These are phyloP conservation scores for Myotis davidii DNA, from an alignment of 2,113 vertebrate species.

Conservation along the genomic window DNA sequence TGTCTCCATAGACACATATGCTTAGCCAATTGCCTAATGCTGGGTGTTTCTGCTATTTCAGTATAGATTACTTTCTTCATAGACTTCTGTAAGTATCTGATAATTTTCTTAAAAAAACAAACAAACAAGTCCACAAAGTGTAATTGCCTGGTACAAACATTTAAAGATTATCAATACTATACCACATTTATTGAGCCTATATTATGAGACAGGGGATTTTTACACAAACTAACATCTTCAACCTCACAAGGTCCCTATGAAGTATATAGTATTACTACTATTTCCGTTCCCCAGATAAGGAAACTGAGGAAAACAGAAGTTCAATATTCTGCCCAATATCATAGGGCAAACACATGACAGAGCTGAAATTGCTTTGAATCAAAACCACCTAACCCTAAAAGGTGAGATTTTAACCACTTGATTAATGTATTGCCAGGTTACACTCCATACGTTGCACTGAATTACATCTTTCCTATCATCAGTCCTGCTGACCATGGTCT, in stretches of 20 bases:
- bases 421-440: not conserved
- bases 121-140: not conserved
- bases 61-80: not conserved
- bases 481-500: not conserved
- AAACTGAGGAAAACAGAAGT: not conserved
- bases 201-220: not conserved
- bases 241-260: not conserved
- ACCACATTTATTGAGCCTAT: not conserved
- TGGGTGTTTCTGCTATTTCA: not conserved
- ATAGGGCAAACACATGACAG: not conserved
- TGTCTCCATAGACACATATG: not conserved
- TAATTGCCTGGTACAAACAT: not conserved
- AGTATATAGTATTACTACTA: not conserved
- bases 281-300: not conserved
- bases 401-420: not conserved
- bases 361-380: not conserved
- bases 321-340: not conserved
- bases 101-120: not conserved
- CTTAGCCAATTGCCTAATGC: not conserved
- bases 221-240: not conserved
- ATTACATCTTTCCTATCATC: not conserved
- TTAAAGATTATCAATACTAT: not conserved
- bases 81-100: not conserved
- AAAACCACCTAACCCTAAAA: not conserved
- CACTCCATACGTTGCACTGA: not conserved